Base-by-base conservation (phyloP, 2,888 invertebrate species). In the Scrobipalpa atriplicella region DNA sequence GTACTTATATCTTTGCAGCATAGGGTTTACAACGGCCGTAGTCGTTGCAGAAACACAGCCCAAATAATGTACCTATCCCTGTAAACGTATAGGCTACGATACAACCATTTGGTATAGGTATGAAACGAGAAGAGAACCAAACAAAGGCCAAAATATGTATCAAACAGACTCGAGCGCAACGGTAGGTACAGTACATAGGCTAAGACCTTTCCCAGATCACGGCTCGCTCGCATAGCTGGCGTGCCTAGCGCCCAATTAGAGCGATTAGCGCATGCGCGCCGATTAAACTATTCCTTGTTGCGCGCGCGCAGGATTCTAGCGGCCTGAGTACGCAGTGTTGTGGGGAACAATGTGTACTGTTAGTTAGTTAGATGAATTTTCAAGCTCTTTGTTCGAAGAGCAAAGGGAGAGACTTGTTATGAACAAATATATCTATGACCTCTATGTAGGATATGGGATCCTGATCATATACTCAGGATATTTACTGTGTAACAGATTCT, bases 201-300 rank as follows among this genome's bases (percentile, higher is more conserved):
- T 51, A 29, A 51, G 38, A 52, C 36, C 21, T 52, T 64, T 62
- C 47, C 19, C 13, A 72, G 72, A 73, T 65, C 69, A 65, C 71
- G 70, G 72, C 58, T 13, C 16, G 58, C 58, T 6, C 52, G 64
- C 76, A 76, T 70, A 65, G 66, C 63, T 69, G 66, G 72, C 75
- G 71, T 70, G 72, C 73, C 71, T 66, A 52, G 52, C 60, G 67
- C 66, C 74, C 78, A 82, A 83, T 83, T 84, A 81, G 75, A 73
- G 70, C 72, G 77, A 80, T 81, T 80, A 83, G 74, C 75, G 74
- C 76, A 78, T 77, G 76, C 77, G 75, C 68, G 68, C 66, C 65
- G 64, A 56, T 70, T 70, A 69, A 68, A 61, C 74, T 71, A 77
- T 79, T 72, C 78, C 76, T 52, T 52, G 63, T 63, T 51, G 41